Evolutionary conservation across 1,140 invertebrate species (phyloP).

Genomic region (Batillaria attramentaria): DNA sequence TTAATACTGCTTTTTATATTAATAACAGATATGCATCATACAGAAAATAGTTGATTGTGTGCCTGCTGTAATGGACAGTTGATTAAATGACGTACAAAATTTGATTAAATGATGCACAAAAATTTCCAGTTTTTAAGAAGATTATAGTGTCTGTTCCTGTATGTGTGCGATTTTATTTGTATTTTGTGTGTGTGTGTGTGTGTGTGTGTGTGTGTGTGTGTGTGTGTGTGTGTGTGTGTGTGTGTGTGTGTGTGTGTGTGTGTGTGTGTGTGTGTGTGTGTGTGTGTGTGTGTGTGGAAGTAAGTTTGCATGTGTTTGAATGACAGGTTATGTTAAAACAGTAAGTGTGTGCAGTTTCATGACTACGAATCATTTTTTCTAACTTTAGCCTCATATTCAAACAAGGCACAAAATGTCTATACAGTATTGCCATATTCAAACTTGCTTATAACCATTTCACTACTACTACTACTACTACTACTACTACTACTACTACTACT

Average conservation of each 20-base stretch:
- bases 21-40: background rate
- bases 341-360: too few relatives aligned
- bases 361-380: too few relatives aligned
- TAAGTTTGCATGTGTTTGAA: background rate
- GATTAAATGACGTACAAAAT: too few relatives aligned
- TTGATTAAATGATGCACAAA: background rate
- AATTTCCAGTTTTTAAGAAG: background rate
- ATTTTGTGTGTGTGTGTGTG: background rate
- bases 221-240: slow-evolving; percentile 18
- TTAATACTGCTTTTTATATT: too few relatives aligned
- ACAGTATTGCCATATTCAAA: too few relatives aligned
- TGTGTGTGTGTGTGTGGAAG: background rate
- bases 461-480: too few relatives aligned
- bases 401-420: too few relatives aligned
- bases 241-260: slow-evolving; percentile 5
- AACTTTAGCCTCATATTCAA: too few relatives aligned
- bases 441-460: too few relatives aligned
- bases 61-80: background rate
- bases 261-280: background rate
- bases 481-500: too few relatives aligned
- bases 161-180: background rate
- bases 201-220: slow-evolving; percentile 9
- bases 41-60: background rate
- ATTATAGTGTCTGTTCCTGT: background rate
- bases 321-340: too few relatives aligned